Evolutionary conservation across 2,113 vertebrate genomes (phyloP), one percentile per base, ranked within the genome.

Genomic region (Pollachius pollachius): DNA sequence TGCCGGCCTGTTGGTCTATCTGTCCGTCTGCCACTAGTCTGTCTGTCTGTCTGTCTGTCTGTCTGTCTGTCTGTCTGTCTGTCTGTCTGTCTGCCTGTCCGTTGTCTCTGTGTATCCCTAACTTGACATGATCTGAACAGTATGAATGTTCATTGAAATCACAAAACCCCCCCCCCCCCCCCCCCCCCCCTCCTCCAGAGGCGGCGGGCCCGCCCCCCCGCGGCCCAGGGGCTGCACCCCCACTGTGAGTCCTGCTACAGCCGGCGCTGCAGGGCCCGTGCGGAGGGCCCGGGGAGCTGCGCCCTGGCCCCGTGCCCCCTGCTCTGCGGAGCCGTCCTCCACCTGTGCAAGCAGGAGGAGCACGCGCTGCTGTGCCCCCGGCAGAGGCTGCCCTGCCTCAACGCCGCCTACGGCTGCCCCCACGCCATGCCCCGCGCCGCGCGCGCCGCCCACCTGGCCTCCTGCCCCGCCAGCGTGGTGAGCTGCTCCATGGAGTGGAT

Each of bases 401-500:
- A 95, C 61, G 88, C 90, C 0, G 80, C 80, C 15, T 94, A 93
- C 1, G 95, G 95, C 70, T 96, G 95, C 76, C 95, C 93, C 11
- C 92, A 94, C 3, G 91, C 88, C 64, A 94, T 96, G 94, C 81
- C 89, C 48, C 94, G 93, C 75, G 93, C 89, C 62, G 94, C 92
- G 62, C 85, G 92, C 76, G 92, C 91, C 0, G 94, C 93, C 73
- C 95, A 98, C 79, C 92, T 98, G 48, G 89, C 89, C 54, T 83
- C 85, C 58, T 98, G 96, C 68, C 96, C 96, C 0, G 95, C 96
- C 81, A 97, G 96, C 0, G 83, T 96, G 27, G 94, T 98, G 57
- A 92, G 91, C 85, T 98, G 96, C 85, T 95, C 95, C 0, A 96
- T 98, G 95, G 95, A 97, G 68, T 98, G 96, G 96, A 95, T 95